Percentiles rank a stretch among this genome's conserved stretches.
Conservation (phyloP, 1,140 invertebrate species). For the Steinernema khuongi region DNA sequence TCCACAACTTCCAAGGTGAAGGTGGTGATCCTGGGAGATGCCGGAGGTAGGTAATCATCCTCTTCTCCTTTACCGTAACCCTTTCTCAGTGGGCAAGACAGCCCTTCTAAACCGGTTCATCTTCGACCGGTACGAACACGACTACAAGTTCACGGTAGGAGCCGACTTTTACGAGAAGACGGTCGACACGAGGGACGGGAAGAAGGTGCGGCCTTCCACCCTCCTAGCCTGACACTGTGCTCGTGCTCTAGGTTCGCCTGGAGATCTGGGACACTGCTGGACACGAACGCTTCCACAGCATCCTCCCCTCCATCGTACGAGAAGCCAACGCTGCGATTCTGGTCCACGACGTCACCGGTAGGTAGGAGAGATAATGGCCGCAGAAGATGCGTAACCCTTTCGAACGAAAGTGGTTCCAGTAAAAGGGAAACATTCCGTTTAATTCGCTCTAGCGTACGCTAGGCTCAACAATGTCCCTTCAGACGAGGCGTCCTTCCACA, state of each 20-base stretch:
- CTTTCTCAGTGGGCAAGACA: background rate
- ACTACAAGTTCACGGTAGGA: constrained; percentile 1
- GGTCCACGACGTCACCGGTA: background rate
- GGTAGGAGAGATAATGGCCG: background rate
- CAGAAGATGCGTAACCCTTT: background rate
- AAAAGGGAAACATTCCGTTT: no score
- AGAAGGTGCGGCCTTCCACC: background rate
- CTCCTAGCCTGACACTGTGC: background rate
- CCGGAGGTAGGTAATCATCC: background rate
- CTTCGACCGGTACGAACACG: background rate
- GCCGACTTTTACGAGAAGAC: background rate
- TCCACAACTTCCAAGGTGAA: background rate
- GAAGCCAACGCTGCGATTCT: background rate
- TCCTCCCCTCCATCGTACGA: background rate
- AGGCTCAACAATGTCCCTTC: background rate
- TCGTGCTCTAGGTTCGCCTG: background rate
- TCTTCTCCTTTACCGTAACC: background rate
- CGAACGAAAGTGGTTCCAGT: no score
- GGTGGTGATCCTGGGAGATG: background rate
- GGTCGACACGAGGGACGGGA: background rate
- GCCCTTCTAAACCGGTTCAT: background rate
- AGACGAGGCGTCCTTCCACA: background rate
- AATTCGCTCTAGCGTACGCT: no score
- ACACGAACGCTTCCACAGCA: constrained; percentile 3
- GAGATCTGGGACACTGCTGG: background rate